A percentile compares a stretch with the other conserved stretches of the same genome.
Conservation (phyloP, 2,888 invertebrate genomes). For the Plebejus argus region DNA sequence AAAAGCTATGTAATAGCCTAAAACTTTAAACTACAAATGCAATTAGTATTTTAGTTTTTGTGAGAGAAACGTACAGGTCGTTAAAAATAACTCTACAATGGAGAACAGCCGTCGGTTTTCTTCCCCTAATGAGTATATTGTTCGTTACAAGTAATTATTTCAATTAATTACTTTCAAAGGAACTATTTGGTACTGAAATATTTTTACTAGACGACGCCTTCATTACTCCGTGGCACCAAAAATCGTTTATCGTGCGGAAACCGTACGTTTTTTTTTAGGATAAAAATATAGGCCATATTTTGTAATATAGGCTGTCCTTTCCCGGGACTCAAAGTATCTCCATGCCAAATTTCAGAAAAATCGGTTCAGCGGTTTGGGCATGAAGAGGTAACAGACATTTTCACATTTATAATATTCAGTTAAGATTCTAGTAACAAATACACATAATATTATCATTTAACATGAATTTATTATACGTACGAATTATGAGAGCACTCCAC, state of each 20-base stretch:
- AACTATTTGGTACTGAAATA: neutral
- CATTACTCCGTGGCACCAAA: no score
- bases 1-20: no score
- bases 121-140: constrained; percentile 12
- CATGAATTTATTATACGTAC: neutral
- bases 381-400: no score
- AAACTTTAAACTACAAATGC: neutral
- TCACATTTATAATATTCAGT: no score
- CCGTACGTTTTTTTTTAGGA: no score
- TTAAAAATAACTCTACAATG: neutral
- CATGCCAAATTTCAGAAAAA: no score
- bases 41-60: constrained; percentile 2
- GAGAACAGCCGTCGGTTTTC: neutral
- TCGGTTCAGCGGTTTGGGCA: no score
- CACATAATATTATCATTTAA: neutral
- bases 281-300: no score
- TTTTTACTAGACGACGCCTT: no score
- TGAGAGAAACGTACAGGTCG: neutral
- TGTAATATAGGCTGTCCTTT: no score
- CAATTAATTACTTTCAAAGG: constrained; percentile 12
- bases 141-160: constrained; percentile 6
- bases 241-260: no score
- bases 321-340: no score
- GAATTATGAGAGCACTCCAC: neutral
- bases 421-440: neutral